phyloP scores from a whole-genome alignment of 2,797 vertebrate genomes.

The Sebastes kiyomatsui region DNA sequence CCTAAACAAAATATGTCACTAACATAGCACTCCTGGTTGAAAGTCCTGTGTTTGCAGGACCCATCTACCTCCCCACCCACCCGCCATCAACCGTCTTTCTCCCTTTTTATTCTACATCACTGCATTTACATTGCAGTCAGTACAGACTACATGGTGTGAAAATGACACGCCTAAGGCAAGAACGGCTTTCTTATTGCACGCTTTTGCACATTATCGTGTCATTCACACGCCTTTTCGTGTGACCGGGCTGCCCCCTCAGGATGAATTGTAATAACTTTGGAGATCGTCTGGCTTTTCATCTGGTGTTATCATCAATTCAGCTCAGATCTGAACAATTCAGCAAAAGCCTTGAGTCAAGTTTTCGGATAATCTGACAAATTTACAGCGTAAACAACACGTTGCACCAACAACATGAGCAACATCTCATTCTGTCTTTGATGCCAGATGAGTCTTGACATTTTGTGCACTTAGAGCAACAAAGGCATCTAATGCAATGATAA shows the following conservation, averaged over 20 bases:
- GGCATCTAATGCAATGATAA: conserved; percentile 18
- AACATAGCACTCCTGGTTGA: too few species aligned
- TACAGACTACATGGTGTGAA: too few species aligned
- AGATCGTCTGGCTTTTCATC: not conserved
- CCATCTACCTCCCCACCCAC: too few species aligned
- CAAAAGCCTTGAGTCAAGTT: not conserved
- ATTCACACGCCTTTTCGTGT: too few species aligned
- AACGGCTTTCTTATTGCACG: too few species aligned
- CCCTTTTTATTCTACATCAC: too few species aligned
- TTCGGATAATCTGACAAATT: conserved; percentile 16
- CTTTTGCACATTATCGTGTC: too few species aligned
- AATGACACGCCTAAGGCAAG: too few species aligned
- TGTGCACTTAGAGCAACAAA: conserved; percentile 20
- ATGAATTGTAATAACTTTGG: not conserved
- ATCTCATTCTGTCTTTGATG: conserved; percentile 15
- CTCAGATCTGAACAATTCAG: not conserved
- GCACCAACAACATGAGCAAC: conserved; percentile 1
- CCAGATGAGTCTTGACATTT: conserved; percentile 19
- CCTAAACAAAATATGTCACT: too few species aligned
- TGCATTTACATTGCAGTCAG: too few species aligned
- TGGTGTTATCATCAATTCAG: not conserved
- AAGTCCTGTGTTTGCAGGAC: too few species aligned
- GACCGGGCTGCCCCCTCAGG: not conserved
- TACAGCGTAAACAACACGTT: conserved; percentile 7
- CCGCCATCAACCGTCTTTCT: too few species aligned